A percentile compares a stretch with the other conserved stretches of the same genome.
Evolutionary conservation across 2,113 vertebrate genomes (phyloP).

Genomic region (Vireo altiloquus): DNA sequence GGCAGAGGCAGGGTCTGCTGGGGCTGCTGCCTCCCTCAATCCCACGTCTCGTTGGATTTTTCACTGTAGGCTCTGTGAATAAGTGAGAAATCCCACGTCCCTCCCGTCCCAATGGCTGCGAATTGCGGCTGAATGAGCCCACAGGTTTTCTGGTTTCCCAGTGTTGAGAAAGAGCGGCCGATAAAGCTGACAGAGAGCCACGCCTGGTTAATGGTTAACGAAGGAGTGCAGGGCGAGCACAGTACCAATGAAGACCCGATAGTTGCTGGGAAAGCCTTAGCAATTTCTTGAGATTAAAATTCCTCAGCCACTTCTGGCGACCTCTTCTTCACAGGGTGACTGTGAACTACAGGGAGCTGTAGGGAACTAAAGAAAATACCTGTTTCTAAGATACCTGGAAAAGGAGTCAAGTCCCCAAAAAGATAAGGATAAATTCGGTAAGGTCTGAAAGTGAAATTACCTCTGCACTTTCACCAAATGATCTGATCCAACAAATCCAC

Average conservation of each 20-base stretch:
- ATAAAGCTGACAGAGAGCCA: not conserved
- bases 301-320: not conserved
- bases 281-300: not conserved
- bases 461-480: not conserved
- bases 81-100: not conserved
- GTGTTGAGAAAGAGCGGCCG: not conserved
- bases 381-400: not conserved
- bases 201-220: not conserved
- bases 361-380: not conserved
- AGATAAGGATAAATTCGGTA: not conserved
- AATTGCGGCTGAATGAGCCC: not conserved
- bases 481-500: not conserved
- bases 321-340: not conserved
- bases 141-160: not conserved
- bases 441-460: not conserved
- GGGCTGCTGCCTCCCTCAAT: not conserved
- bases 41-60: accelerated
- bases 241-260: not conserved
- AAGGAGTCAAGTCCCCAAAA: not conserved
- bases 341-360: not conserved
- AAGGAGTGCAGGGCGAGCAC: not conserved
- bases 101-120: not conserved
- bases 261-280: not conserved
- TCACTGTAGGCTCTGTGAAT: not conserved
- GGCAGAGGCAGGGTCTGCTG: not conserved